Evolutionary conservation across 2,797 vertebrate species (phyloP).

Genomic region (Ctenochaetus hawaiiensis): DNA sequence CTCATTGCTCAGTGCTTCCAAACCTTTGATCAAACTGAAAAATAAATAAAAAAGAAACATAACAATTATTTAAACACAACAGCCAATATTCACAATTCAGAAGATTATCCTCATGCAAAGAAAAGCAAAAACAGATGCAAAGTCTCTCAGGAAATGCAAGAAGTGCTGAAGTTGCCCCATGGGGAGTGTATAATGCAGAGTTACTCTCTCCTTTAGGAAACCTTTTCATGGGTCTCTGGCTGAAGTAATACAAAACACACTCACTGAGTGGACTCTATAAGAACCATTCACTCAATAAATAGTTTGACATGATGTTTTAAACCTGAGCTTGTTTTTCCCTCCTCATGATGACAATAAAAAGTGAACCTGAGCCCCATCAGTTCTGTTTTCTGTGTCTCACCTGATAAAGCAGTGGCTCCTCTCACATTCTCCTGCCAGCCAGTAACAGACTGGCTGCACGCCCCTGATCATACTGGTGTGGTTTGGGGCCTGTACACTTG

Average conservation of each 20-base stretch:
- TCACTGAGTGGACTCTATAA: slow-evolving; percentile 42
- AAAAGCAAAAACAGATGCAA: slow-evolving; percentile 76
- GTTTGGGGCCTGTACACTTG: slow-evolving; percentile 80
- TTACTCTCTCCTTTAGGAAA: slow-evolving; percentile 65
- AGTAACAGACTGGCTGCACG: slow-evolving; percentile 66
- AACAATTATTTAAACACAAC: slow-evolving; percentile 31
- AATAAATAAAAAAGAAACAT: slow-evolving; percentile 40
- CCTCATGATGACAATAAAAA: slow-evolving; percentile 32
- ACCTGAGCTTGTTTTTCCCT: slow-evolving; percentile 9
- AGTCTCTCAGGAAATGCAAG: slow-evolving; percentile 76
- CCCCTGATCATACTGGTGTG: slow-evolving; percentile 74
- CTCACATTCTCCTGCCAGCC: slow-evolving; percentile 61
- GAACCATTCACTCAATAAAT: slow-evolving; percentile 56
- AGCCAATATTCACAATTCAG: slow-evolving; percentile 46
- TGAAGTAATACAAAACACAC: slow-evolving; percentile 56
- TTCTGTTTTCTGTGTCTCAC: slow-evolving; percentile 49
- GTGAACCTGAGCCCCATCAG: slow-evolving; percentile 22
- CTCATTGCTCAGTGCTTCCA: neutral
- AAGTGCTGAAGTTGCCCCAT: slow-evolving; percentile 70
- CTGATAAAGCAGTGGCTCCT: slow-evolving; percentile 65
- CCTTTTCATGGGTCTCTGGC: slow-evolving; percentile 72
- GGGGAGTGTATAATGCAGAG: slow-evolving; percentile 70
- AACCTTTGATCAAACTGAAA: neutral
- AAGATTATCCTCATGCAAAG: slow-evolving; percentile 40
- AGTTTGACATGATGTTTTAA: slow-evolving; percentile 47